phyloP scores from a whole-genome alignment of 1,140 invertebrate genomes.

The Zaprionus lachaisei region DNA sequence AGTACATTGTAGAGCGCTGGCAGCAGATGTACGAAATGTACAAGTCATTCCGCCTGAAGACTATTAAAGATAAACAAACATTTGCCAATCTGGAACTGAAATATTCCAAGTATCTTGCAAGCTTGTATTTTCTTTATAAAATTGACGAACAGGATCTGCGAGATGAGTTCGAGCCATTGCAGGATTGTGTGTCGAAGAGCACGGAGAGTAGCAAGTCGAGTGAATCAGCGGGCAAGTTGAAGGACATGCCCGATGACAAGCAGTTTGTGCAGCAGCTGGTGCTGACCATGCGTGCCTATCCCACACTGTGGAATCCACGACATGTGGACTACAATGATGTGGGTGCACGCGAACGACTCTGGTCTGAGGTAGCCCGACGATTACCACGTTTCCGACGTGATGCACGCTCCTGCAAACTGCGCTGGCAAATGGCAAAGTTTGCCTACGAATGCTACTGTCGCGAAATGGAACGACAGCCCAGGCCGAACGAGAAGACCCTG shows the following conservation, averaged over 20 bases:
- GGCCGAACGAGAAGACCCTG: conserved; percentile 61
- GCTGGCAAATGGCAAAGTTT: conserved; percentile 79
- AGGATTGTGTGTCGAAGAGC: conserved; percentile 51
- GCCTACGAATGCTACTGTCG: conserved; percentile 73
- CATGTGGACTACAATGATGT: conserved; percentile 73
- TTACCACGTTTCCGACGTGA: conserved; percentile 71
- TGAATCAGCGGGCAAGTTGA: conserved; percentile 48
- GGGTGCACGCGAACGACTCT: conserved; percentile 62
- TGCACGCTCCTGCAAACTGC: conserved; percentile 62
- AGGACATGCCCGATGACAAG: conserved; percentile 77
- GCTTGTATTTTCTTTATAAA: conserved; percentile 76
- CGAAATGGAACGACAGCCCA: conserved; percentile 57
- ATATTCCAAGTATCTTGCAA: conserved; percentile 79
- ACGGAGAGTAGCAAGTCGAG: neutral
- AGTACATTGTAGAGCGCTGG: conserved; percentile 77
- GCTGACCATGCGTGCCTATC: conserved; percentile 60
- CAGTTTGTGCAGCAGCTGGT: conserved; percentile 71
- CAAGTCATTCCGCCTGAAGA: conserved; percentile 78
- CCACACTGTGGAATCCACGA: conserved; percentile 68
- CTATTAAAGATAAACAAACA: conserved; percentile 65
- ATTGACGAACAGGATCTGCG: conserved; percentile 78
- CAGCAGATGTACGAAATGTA: conserved; percentile 83
- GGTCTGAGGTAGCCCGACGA: conserved; percentile 66
- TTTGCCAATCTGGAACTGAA: conserved; percentile 75
- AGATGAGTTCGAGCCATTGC: conserved; percentile 72